phyloP scores from a whole-genome alignment of 2,113 vertebrate species.

The Leucopsar rothschildi region DNA sequence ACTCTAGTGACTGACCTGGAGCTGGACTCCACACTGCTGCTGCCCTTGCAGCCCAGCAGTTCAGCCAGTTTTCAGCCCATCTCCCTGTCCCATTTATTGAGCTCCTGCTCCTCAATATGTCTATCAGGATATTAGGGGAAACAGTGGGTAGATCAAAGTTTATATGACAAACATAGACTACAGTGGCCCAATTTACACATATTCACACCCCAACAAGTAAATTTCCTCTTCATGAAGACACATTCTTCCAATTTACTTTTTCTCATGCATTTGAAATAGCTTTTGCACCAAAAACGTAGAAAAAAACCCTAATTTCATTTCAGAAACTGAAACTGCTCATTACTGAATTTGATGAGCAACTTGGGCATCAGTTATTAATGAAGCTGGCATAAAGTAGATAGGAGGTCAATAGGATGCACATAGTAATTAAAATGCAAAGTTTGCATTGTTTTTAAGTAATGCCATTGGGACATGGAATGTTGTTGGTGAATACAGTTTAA shows the following conservation, averaged over 20 bases:
- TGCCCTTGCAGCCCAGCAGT: neutral
- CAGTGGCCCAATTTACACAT: neutral
- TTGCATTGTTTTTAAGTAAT: conserved; percentile 50
- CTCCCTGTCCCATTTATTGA: neutral
- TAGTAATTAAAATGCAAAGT: conserved; percentile 51
- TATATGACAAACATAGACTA: neutral
- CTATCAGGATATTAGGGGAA: neutral
- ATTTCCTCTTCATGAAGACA: neutral
- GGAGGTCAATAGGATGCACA: conserved; percentile 18
- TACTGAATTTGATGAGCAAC: conserved; percentile 26
- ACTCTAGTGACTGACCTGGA: neutral
- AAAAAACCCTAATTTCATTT: neutral
- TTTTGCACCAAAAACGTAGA: neutral
- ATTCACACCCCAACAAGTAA: neutral
- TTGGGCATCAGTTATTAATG: conserved; percentile 29
- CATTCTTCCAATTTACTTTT: neutral
- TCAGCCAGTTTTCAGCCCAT: neutral
- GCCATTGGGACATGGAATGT: neutral
- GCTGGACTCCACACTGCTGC: neutral
- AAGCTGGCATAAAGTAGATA: conserved; percentile 18
- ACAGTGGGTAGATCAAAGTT: neutral
- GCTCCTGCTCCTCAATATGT: neutral
- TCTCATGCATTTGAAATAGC: neutral
- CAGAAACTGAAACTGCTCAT: neutral
- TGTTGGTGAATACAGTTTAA: neutral